Evolutionary conservation across 2,113 vertebrate genomes (phyloP), one percentile per base, ranked within the genome.

Genomic region (Nematolebias whitei): DNA sequence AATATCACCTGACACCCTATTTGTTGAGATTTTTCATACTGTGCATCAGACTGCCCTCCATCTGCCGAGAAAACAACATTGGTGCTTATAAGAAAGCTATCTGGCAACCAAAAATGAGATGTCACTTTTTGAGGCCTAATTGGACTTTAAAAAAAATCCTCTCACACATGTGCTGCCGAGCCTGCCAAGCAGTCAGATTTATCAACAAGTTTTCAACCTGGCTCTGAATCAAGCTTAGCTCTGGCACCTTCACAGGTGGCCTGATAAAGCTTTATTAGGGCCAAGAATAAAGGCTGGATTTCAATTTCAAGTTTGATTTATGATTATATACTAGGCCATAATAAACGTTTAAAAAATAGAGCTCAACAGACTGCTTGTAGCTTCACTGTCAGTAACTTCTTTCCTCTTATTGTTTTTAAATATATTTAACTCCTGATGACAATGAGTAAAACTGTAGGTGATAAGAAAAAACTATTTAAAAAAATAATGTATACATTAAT

Each of bases 1-100:
- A 85, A 73, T 84, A 82, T 83, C 75, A 69, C 44, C 80, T 66
- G 45, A 71, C 24, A 61, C 57, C 58, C 67, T 53, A 68, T 82
- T 74, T 74, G 68, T 71, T 58, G 75, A 66, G 57, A 57, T 49
- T 82, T 76, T 72, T 70, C 74, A 75, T 68, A 64, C 26, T 53
- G 59, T 35, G 48, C 71, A 49, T 66, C 70, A 66, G 48, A 52
- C 61, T 48, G 44, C n/a, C 39, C 39, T 70, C 54, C 38, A 63
- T 54, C 75, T 55, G 53, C 45, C 18, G 40, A 59, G 58, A 60
- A 48, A 74, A 53, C 26, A 38, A 63, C 41, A 16, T 54, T 23
- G 29, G 65, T n/a, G 19, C 9, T 44, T 12, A 60, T 35, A 57
- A 12, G 38, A 43, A 59, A 68, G 61, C 51, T 64, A 47, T 52